These are phyloP conservation scores for Steinernema carpocapsae DNA, from an alignment of 2,888 invertebrate genomes.

Conservation along the genomic window DNA sequence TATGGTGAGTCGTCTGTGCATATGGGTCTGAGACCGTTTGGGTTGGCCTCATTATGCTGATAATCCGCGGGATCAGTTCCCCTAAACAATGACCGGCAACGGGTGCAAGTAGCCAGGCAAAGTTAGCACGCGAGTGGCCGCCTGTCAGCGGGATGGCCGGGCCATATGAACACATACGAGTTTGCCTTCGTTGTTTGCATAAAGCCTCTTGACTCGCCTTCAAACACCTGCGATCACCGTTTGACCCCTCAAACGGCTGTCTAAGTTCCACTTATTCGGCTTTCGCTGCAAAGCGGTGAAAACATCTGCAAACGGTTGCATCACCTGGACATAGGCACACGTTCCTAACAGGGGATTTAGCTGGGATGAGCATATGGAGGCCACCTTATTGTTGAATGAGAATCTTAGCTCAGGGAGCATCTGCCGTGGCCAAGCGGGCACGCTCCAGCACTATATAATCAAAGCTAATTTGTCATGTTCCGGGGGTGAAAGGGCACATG, in stretches of 20 bases:
- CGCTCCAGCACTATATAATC: slow-evolving; percentile 22
- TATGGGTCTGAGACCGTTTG: not conserved
- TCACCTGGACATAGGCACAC: slow-evolving; percentile 16
- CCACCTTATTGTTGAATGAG: not conserved
- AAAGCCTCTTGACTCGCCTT: slow-evolving; percentile 31
- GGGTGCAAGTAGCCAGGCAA: not conserved
- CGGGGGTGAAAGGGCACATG: slow-evolving; percentile 4
- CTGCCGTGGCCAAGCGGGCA: slow-evolving; percentile 13
- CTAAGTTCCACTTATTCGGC: slow-evolving; percentile 32
- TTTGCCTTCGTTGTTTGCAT: slow-evolving; percentile 9
- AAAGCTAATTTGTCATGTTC: slow-evolving; percentile 23
- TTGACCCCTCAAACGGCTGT: slow-evolving; percentile 22
- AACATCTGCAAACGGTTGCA: slow-evolving; percentile 30
- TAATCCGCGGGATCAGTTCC: slow-evolving; percentile 32
- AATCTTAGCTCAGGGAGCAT: slow-evolving; percentile 11
- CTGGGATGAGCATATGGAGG: slow-evolving; percentile 7
- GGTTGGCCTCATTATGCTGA: slow-evolving; percentile 20
- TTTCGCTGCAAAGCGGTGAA: slow-evolving; percentile 1
- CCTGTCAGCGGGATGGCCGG: slow-evolving; percentile 14
- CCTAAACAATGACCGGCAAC: slow-evolving; percentile 7
- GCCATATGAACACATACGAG: not conserved
- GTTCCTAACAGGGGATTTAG: not conserved
- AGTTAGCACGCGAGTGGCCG: slow-evolving; percentile 30
- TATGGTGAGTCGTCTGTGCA: not conserved
- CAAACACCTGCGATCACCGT: slow-evolving; percentile 32